Base-by-base conservation (phyloP, 2,113 vertebrate genomes). In the Nematolebias whitei region DNA sequence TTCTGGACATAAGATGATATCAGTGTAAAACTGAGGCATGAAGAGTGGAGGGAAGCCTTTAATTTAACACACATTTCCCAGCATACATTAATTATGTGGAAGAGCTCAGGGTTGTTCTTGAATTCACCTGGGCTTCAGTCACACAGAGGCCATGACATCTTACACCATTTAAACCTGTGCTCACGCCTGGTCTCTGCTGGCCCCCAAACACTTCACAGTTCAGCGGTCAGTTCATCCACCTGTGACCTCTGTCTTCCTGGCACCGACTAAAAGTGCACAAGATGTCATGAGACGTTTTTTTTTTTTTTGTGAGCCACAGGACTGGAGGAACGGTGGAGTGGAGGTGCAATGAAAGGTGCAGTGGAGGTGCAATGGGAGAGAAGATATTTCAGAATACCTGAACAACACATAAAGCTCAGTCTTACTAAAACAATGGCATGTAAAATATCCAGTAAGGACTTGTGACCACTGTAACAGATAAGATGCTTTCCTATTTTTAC, bases 161-260 rank as follows among this genome's bases (percentile, higher is more conserved):
- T 19, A 20, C 56, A 44, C 52, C 66, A 67, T 86, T 76, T 71
- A 29, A 81, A 62, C 43, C 67, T 66, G 35, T 63, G 55, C 70
- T 56, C 57, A 12, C 38, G 54, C 24, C 51, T 35, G 59, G 61
- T 39, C 59, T 45, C 51, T 16, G 2, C 51, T 32, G 20, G 61
- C 71, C 76, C 43, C 75, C 61, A 10, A 62, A 71, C 51, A 64
- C 49, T 70, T 71, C 59, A 83, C 69, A 72, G 80, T 83, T 88
- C 84, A 87, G 48, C 50, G 74, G 72, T 70, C 71, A 68, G 64
- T 79, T 79, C 82, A 65, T 47, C 74, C 75, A 80, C 76, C 76
- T 51, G 24, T 83, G 71, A 70, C 77, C 32, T 78, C 52, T 61
- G 64, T 77, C 68, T 52, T 67, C 73, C 77, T 56, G 75, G 82